phyloP scores from a whole-genome alignment of 2,113 vertebrate genomes.

The Cynopterus brachyotis region DNA sequence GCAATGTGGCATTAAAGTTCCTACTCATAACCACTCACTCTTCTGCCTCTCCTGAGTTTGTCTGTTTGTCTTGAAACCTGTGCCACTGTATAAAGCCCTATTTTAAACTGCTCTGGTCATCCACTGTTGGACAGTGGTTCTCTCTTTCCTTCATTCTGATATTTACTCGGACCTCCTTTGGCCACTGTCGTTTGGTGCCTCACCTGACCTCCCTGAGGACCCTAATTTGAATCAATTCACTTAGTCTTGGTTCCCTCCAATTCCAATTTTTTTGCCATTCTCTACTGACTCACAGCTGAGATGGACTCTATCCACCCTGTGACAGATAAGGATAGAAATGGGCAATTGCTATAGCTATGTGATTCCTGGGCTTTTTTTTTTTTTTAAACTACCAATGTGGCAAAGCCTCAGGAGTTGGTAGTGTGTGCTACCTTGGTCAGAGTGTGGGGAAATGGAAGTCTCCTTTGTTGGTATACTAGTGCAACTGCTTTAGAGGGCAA shows the following conservation, averaged over 20 bases:
- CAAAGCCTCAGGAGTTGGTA: neutral
- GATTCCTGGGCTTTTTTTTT: neutral
- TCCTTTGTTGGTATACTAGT: neutral
- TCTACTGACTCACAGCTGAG: neutral
- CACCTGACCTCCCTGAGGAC: neutral
- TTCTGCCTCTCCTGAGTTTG: neutral
- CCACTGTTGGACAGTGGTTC: neutral
- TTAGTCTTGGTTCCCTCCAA: neutral
- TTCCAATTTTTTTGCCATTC: neutral
- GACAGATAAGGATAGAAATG: neutral
- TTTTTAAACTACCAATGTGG: too few species aligned
- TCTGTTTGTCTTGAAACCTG: neutral
- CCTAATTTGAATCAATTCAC: neutral
- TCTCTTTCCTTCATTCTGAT: neutral
- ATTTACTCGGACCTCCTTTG: neutral
- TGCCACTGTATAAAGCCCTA: neutral
- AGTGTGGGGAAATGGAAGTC: neutral
- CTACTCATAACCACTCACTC: neutral
- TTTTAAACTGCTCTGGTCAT: neutral
- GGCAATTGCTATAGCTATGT: accelerated
- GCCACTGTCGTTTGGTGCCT: neutral
- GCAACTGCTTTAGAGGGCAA: neutral
- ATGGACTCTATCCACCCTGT: neutral
- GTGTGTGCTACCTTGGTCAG: neutral
- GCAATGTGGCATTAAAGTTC: neutral